These are phyloP conservation scores for Urocolius indicus DNA, from an alignment of 2,113 vertebrate genomes.

Conservation along the genomic window DNA sequence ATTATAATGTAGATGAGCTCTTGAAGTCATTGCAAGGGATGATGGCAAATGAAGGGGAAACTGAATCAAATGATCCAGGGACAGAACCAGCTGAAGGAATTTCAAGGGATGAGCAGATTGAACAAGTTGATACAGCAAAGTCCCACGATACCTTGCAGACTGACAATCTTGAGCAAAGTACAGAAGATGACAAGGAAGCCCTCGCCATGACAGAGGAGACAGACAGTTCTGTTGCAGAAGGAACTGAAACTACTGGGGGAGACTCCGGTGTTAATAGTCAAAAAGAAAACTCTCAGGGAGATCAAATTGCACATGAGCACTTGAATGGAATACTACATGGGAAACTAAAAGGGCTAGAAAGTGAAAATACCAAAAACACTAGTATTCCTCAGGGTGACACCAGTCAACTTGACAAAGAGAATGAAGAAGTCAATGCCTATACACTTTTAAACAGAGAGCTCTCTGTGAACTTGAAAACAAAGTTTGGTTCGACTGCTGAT, in stretches of 20 bases:
- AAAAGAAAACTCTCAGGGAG: slow-evolving; percentile 61
- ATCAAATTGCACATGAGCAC: slow-evolving; percentile 52
- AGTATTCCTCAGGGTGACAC: slow-evolving; percentile 58
- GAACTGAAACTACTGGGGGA: slow-evolving; percentile 12
- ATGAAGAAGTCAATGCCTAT: slow-evolving; percentile 63
- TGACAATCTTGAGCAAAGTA: not conserved
- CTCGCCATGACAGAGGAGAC: not conserved
- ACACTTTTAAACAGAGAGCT: slow-evolving; percentile 75
- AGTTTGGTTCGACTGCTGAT: slow-evolving; percentile 87
- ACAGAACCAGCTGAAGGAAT: not conserved
- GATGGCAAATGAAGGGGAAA: not conserved
- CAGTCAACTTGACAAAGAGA: slow-evolving; percentile 56
- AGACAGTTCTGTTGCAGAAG: slow-evolving; percentile 10
- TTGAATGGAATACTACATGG: slow-evolving; percentile 61
- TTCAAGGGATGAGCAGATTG: not conserved
- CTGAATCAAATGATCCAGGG: not conserved
- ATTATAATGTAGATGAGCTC: slow-evolving; percentile 86
- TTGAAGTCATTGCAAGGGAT: slow-evolving; percentile 71
- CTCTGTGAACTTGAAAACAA: slow-evolving; percentile 82
- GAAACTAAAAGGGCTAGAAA: slow-evolving; percentile 73
- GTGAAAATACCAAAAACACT: slow-evolving; percentile 77
- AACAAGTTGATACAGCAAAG: not conserved
- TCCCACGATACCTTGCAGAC: not conserved
- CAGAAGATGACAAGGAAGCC: not conserved
- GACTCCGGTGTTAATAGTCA: slow-evolving; percentile 22